Base-by-base conservation (phyloP, 2,797 vertebrate species). In the Borostomias antarcticus region DNA sequence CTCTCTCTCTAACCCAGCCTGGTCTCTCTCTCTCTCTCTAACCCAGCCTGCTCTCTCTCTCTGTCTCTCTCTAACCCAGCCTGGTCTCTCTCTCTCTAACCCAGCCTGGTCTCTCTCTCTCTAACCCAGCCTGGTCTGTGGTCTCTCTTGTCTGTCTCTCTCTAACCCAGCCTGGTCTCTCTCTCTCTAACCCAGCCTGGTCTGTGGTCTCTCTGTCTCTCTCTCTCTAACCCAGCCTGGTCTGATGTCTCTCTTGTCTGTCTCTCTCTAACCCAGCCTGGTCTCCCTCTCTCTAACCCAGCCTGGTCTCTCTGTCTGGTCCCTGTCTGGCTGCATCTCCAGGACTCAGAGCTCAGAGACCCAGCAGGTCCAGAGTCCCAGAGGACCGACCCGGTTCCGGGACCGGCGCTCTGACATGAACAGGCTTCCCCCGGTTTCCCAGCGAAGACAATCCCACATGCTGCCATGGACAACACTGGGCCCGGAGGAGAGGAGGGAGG, bases 281-380 rank as follows among this genome's bases (percentile, higher is more conserved):
- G 8, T 2, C 35, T 37, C 8, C 35, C 13, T 9, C 35, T 9
- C 40, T 17, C 40, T 43, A 43, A 7, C 8, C n/a, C 1, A 2
- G 13, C 40, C 15, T 96, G 72, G 95, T 93, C 40, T 43, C 15
- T 43, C 40, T 43, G 13, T 5, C 15, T 2, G 40, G 13, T 43
- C 13, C n/a, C 94, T 98, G 78, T 43, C 15, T 43, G 13, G 3
- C 40, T 43, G 2, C 40, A 15, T 43, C 10, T n/a, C n/a, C n/a
- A n/a, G n/a, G n/a, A n/a, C n/a, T n/a, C 40, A 43, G 40, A 43
- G 11, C 37, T 40, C 37, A 13, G 17, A 40, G 15, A 17, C 15
- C 3, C 40, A 4, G 15, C 17, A 45, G 5, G 40, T n/a, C 40
- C 40, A 45, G 15, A 17, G n/a, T 43, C 40, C 40, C 40, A 2